Evolutionary conservation across 2,888 invertebrate genomes (phyloP).

Genomic region (Erpobdella octoculata): DNA sequence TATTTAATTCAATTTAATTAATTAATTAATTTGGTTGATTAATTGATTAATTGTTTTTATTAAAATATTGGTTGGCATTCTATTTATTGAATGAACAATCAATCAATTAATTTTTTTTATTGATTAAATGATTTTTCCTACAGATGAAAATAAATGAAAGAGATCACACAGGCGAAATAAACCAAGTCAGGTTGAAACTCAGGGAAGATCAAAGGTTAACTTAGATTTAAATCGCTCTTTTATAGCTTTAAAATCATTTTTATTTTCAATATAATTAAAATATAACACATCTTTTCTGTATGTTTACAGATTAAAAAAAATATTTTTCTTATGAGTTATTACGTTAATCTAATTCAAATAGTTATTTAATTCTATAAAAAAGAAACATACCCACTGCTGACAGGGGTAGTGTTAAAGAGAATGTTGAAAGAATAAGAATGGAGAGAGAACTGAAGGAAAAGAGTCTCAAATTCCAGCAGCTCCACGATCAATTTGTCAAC

Average conservation of each 20-base stretch:
- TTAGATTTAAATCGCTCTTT: no score
- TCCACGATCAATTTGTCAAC: conserved; percentile 49
- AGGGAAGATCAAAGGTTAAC: conserved; percentile 8
- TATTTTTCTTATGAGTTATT: no score
- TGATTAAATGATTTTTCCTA: not conserved
- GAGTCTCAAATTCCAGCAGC: conserved; percentile 45
- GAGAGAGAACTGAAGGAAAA: conserved; percentile 53
- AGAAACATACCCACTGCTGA: not conserved
- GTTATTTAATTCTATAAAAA: no score
- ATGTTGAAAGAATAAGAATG: conserved; percentile 52
- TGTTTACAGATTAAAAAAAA: no score
- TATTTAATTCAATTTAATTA: no score
- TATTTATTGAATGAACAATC: not conserved
- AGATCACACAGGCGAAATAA: not conserved
- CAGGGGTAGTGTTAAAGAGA: conserved; percentile 50
- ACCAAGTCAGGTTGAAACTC: not conserved
- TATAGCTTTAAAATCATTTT: no score
- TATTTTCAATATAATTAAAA: no score
- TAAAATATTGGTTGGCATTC: no score
- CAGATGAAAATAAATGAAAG: not conserved
- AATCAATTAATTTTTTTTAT: not conserved
- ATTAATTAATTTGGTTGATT: no score
- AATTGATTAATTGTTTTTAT: no score
- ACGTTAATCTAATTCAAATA: no score
- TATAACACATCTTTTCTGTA: no score